Evolutionary conservation across 2,797 vertebrate genomes (phyloP), one percentile per base, ranked within the genome.

Genomic region (Huso huso): DNA sequence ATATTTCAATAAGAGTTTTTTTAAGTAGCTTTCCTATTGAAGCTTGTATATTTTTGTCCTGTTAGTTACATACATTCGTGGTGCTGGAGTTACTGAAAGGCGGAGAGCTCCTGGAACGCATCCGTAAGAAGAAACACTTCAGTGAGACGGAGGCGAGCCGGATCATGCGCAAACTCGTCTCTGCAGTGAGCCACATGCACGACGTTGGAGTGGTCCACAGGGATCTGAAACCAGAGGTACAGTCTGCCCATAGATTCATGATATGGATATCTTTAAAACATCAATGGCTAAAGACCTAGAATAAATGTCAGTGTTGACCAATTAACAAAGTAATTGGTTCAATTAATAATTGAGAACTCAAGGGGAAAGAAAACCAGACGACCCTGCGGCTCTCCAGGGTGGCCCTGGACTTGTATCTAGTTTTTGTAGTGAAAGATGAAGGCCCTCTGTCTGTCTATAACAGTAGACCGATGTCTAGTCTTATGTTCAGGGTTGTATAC

Each of bases 131-230:
- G 85, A 90, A 94, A 62, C 91, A 94, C 80, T 99, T 99, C 85
- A 98, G 96, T 59, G 97, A 99, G 83, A 94, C 94, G 0, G 97
- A 98, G 83, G 97, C 97, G 72, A 99, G 95, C 75, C 88, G 87
- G 73, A 98, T 99, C 76, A 99, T 98, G 95, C 87, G 95, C 71
- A 93, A 88, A 66, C 92, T 99, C 51, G 96, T 98, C 67, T 98
- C 97, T 0, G 97, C 97, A 0, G 97, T 96, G 72, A 99, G 96
- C 83, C 96, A 99, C 82, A 99, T 99, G 97, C 97, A 99, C 0
- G 97, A 98, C 12, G 97, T 97, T 0, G 96, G 97, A 37, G 97
- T 99, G 65, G 95, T 99, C 71, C 96, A 99, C 59, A 82, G 97
- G 68, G 97, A 99, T 76, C 88, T 98, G 69, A 99, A 99, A 77